Conservation (phyloP, 2,888 invertebrate species). For the Erebia palarica region DNA sequence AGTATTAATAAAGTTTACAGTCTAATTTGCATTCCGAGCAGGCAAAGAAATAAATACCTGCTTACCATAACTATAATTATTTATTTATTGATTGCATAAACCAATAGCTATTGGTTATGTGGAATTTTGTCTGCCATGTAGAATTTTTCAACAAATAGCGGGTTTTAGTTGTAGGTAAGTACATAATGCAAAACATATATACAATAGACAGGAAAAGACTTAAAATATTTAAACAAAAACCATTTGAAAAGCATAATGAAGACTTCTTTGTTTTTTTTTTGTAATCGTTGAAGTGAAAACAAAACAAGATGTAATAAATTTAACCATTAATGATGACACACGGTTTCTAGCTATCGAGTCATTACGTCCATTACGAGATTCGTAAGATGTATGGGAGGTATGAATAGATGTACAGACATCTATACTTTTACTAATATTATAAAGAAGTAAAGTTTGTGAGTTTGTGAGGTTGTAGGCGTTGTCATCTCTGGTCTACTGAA, state of each 20-base stretch:
- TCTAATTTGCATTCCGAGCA: conserved; percentile 11
- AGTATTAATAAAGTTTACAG: conserved; percentile 17
- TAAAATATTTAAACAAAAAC: background rate
- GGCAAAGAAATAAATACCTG: conserved; percentile 12
- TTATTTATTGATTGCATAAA: background rate
- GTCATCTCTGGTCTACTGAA: too few species aligned
- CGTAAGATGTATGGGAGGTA: conserved; percentile 55
- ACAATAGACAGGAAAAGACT: background rate
- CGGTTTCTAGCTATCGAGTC: conserved; percentile 47
- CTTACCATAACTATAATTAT: background rate
- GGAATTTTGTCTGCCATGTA: too few species aligned
- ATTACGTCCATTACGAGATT: conserved; percentile 53
- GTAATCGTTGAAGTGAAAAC: conserved; percentile 49
- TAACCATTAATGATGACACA: conserved; percentile 59
- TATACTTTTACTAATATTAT: too few species aligned
- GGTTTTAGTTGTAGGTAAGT: too few species aligned
- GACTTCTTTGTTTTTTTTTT: conserved; percentile 44
- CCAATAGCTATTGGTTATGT: background rate
- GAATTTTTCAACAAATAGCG: too few species aligned
- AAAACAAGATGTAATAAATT: conserved; percentile 58
- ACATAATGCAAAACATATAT: too few species aligned
- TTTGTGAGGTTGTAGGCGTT: too few species aligned
- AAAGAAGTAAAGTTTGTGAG: too few species aligned
- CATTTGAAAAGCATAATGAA: conserved; percentile 47
- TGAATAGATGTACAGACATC: conserved; percentile 40